These are phyloP conservation scores for Rhopalosiphum nymphaeae DNA, from an alignment of 2,888 invertebrate species.

Conservation along the genomic window DNA sequence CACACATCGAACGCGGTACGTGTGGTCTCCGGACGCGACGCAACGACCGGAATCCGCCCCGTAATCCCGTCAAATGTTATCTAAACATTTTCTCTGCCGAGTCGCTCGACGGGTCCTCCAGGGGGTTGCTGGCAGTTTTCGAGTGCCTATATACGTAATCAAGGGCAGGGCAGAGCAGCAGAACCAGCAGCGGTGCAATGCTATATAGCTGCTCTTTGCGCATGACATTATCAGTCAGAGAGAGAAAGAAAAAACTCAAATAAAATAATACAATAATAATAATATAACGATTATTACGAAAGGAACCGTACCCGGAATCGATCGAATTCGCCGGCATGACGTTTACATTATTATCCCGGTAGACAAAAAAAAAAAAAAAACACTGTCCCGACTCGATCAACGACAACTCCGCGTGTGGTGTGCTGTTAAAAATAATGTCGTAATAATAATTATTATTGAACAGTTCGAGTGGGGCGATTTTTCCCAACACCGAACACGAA, in stretches of 20 bases:
- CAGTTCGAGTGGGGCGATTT: neutral
- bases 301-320: neutral
- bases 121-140: neutral
- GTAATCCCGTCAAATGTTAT: constrained; percentile 48
- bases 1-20: neutral
- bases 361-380: neutral
- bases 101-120: neutral
- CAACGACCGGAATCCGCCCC: constrained; percentile 51
- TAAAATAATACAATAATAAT: neutral
- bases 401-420: neutral
- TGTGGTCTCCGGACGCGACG: constrained; percentile 19
- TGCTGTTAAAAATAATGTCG: neutral
- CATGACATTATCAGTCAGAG: too few species aligned
- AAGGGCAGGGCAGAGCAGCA: neutral
- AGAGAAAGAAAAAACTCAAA: neutral
- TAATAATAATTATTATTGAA: constrained; percentile 1
- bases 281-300: neutral
- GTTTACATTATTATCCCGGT: neutral
- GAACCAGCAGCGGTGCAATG: too few species aligned
- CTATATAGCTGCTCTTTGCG: neutral
- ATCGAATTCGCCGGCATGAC: constrained; percentile 14
- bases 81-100: constrained; percentile 18
- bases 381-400: neutral
- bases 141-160: too few species aligned
- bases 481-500: neutral